Base-by-base conservation (phyloP, 2,113 vertebrate genomes). In the Lepus timidus region DNA sequence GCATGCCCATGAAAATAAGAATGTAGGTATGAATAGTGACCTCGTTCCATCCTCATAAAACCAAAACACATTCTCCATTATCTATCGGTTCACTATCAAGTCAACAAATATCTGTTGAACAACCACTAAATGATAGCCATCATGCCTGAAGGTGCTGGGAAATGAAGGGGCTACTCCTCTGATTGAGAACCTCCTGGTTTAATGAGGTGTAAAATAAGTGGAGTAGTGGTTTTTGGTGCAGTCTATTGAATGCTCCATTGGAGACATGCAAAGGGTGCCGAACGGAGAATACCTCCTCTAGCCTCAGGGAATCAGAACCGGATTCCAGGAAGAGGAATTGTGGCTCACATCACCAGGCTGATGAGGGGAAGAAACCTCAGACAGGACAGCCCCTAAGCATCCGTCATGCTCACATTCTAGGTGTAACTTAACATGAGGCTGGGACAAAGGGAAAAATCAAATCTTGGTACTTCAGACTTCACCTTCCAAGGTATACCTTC, bases 361-460 rank as follows among this genome's bases (percentile, higher is more conserved):
- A 93, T 93, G 27, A 83, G 8, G 0, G 1, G 8, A 67, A 36
- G 75, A 75, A 67, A 31, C 9, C 70, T 31, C 9, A 1, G 49
- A n/a, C 3, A 64, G 13, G 79, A 36, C 71, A 55, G 80, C 74
- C 36, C 6, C 44, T 44, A 6, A 85, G 8, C 2, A 5, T 36
- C 27, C 73, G 58, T 13, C 65, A 74, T n/a, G n/a, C 22, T 93
- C 20, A 33, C 23, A n/a, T 64, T 36, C 64, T n/a, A 9, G 4
- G 62, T 29, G 0, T 12, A 17, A 68, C 11, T 9, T 61, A 44
- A 44, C 51, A 27, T 33, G 19, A 67, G 33, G 9, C 6, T 91
- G 20, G 39, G 9, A 80, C 31, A 82, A 65, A 44, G 29, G 89
- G 55, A 90, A 96, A 96, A 81, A 44, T 79, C 29, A 36, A 75